Conservation (phyloP, 2,888 invertebrate species). For the Pyrgus malvae region DNA sequence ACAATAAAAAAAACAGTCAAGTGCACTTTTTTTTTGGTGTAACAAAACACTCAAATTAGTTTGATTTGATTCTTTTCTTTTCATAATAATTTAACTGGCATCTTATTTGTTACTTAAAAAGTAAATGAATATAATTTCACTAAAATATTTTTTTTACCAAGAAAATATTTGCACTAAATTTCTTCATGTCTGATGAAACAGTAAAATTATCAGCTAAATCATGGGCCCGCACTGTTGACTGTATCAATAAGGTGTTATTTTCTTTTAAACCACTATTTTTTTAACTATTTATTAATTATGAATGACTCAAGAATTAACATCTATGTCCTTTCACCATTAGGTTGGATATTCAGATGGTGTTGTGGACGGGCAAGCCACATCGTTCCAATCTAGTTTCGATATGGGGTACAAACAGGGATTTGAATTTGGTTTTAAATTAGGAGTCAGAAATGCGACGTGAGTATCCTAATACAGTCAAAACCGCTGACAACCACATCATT, state of each 20-base stretch:
- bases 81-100: too few species aligned
- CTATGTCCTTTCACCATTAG: constrained; percentile 54
- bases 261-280: too few species aligned
- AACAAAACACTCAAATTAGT: too few species aligned
- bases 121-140: too few species aligned
- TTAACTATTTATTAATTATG: not conserved
- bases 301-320: not conserved
- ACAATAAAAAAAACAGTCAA: too few species aligned
- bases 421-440: constrained; percentile 80
- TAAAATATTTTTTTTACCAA: too few species aligned
- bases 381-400: constrained; percentile 87
- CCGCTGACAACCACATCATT: too few species aligned
- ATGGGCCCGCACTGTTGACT: constrained; percentile 50
- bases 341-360: constrained; percentile 86
- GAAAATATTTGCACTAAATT: too few species aligned
- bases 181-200: constrained; percentile 47
- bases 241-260: constrained; percentile 48
- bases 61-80: too few species aligned
- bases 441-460: constrained; percentile 46
- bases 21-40: too few species aligned
- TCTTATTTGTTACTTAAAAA: too few species aligned
- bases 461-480: not conserved
- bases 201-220: constrained; percentile 50
- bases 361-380: constrained; percentile 82
- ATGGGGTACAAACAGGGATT: constrained; percentile 86